These are phyloP conservation scores for Trichosurus vulpecula DNA, from an alignment of 2,797 vertebrate species.

Conservation along the genomic window DNA sequence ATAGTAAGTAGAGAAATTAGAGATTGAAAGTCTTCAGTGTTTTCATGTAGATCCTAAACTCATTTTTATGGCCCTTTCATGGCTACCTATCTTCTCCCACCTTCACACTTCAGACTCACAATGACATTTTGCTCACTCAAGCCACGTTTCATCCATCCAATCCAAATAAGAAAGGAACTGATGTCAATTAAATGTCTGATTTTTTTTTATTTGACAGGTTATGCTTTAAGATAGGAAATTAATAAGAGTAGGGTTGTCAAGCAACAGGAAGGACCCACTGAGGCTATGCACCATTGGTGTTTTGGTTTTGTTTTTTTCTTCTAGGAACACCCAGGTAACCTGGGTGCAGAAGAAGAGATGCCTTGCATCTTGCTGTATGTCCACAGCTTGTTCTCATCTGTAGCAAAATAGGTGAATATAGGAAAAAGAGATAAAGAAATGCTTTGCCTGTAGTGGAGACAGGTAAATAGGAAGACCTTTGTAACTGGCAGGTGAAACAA, in stretches of 20 bases:
- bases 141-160: not conserved
- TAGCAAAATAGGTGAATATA: not conserved
- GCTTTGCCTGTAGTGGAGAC: not conserved
- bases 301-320: not conserved
- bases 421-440: not conserved
- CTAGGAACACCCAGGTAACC: not conserved
- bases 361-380: not conserved
- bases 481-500: not conserved
- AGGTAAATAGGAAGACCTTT: not conserved
- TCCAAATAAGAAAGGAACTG: not conserved
- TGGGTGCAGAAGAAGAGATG: not conserved
- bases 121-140: not conserved
- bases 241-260: not conserved
- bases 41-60: not conserved
- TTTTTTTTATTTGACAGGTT: not conserved
- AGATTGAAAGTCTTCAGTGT: not conserved
- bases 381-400: not conserved
- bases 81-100: not conserved
- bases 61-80: not conserved
- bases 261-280: not conserved
- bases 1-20: not conserved
- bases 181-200: not conserved
- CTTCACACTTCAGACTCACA: not conserved
- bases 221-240: not conserved
- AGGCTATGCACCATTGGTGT: not conserved